Evolutionary conservation across 2,113 vertebrate species (phyloP).

Genomic region (Nothoprocta perdicaria): DNA sequence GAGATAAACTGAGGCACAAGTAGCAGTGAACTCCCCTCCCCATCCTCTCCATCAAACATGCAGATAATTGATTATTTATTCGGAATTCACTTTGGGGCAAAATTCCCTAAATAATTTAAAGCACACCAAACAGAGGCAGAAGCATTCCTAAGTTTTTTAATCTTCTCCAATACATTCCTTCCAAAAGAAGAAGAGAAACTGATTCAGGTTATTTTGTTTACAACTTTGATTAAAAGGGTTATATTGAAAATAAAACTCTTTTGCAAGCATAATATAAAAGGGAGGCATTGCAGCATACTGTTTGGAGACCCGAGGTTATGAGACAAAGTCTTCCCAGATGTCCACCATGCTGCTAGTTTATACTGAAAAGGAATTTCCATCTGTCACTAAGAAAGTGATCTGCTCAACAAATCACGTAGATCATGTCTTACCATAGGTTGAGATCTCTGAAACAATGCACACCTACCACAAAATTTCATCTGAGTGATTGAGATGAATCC

Average conservation of each 20-base stretch:
- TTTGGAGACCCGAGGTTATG: background rate
- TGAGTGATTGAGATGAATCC: too few relatives aligned
- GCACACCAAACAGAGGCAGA: background rate
- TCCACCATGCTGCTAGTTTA: background rate
- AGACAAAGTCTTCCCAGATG: background rate
- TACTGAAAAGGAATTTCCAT: background rate
- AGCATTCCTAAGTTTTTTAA: background rate
- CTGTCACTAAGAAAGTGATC: background rate
- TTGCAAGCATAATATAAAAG: background rate
- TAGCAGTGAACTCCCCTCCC: background rate
- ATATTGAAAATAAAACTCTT: background rate
- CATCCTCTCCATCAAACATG: background rate
- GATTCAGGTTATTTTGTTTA: background rate
- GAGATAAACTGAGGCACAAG: background rate
- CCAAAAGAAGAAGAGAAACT: background rate
- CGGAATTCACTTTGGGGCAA: background rate
- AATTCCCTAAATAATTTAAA: too few relatives aligned
- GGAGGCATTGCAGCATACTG: background rate
- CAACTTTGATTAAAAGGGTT: background rate
- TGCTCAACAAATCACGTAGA: background rate
- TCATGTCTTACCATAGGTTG: background rate
- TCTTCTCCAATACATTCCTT: background rate
- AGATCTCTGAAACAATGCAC: background rate
- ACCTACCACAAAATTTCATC: too few relatives aligned
- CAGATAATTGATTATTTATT: background rate